phyloP scores from a whole-genome alignment of 37 sponge, comb jelly and placozoan species.

The Crambe crambe region DNA sequence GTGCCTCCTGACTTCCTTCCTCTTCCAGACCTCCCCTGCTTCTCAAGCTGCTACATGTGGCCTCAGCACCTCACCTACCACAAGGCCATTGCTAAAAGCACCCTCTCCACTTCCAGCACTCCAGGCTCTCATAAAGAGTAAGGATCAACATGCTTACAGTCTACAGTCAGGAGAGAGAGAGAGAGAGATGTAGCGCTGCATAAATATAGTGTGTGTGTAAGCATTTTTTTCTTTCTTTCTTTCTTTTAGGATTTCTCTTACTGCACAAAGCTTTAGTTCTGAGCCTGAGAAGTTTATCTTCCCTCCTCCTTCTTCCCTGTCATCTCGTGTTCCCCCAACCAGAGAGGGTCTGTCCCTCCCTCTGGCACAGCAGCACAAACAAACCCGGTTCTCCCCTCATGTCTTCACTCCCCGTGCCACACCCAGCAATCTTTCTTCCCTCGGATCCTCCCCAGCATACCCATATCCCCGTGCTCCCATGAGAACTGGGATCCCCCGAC shows the following conservation, averaged over 20 bases:
- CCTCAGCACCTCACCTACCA: slow-evolving; percentile 41
- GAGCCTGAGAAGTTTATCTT: slow-evolving; percentile 72
- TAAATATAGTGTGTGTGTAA: too few species aligned
- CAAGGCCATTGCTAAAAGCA: not conserved
- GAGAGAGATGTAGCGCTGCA: too few species aligned
- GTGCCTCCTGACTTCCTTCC: slow-evolving; percentile 66
- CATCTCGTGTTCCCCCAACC: not conserved
- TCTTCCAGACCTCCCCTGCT: slow-evolving; percentile 38
- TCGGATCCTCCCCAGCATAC: slow-evolving; percentile 44
- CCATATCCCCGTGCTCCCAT: slow-evolving; percentile 2
- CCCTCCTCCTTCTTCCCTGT: slow-evolving; percentile 34
- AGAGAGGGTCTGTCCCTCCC: slow-evolving; percentile 41
- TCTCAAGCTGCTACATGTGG: slow-evolving; percentile 4
- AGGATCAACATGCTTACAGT: not conserved
- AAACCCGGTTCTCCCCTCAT: slow-evolving; percentile 32
- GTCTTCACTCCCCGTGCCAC: slow-evolving; percentile 1
- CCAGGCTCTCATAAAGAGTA: slow-evolving; percentile 1
- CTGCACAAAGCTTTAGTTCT: slow-evolving; percentile 4
- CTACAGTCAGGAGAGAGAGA: not conserved
- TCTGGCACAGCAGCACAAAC: slow-evolving; percentile 7
- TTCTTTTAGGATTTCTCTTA: not conserved
- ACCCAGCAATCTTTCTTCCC: slow-evolving; percentile 5
- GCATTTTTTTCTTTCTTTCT: not conserved
- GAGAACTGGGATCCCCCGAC: not conserved
- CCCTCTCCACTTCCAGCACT: not conserved